Evolutionary conservation across 2,113 vertebrate genomes (phyloP).

Genomic region (Acanthochromis polyacanthus): DNA sequence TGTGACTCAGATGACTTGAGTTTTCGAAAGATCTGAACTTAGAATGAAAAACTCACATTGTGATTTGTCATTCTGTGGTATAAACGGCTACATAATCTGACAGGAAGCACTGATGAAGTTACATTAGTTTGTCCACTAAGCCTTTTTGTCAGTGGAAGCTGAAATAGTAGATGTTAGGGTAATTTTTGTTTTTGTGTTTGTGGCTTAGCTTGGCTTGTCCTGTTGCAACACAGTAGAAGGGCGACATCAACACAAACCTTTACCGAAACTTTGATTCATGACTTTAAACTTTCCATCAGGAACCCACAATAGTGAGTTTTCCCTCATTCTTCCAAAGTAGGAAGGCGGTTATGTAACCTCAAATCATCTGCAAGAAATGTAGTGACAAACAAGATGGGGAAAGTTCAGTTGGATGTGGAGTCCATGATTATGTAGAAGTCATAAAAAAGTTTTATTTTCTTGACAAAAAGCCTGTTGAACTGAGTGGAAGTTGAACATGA

Average conservation of each 20-base stretch:
- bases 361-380: not conserved
- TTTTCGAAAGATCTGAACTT: too few relatives aligned
- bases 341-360: not conserved
- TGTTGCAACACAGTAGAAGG: not conserved
- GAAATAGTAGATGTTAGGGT: too few relatives aligned
- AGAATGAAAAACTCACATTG: too few relatives aligned
- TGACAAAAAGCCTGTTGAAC: not conserved
- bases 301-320: not conserved
- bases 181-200: too few relatives aligned
- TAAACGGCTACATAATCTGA: too few relatives aligned
- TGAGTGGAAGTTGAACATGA: conserved; percentile 14
- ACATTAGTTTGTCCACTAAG: too few relatives aligned
- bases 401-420: not conserved
- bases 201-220: not conserved
- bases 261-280: not conserved
- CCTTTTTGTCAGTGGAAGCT: too few relatives aligned
- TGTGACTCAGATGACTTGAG: too few relatives aligned
- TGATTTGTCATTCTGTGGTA: too few relatives aligned
- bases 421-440: not conserved
- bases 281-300: not conserved
- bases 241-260: not conserved
- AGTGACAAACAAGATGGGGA: not conserved
- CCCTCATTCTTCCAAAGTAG: not conserved
- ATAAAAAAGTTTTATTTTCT: not conserved
- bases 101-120: too few relatives aligned